Evolutionary conservation across 2,888 invertebrate species (phyloP), one percentile per base, ranked within the genome.

Genomic region (Cosmorhoe ocellata): DNA sequence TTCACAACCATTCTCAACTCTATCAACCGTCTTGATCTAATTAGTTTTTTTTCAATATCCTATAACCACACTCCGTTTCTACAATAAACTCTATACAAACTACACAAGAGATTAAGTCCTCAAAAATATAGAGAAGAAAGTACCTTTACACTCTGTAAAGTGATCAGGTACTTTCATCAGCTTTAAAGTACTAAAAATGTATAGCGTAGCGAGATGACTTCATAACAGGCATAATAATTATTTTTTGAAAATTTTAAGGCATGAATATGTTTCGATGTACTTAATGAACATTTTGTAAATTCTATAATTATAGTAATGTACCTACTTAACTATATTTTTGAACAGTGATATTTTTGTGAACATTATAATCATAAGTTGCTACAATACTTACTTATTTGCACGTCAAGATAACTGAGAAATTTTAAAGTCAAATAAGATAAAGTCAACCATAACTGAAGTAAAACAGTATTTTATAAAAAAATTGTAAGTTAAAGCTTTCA

Each of bases 1-100:
- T 71, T 73, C 84, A 84, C 83, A 84, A 84, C 84, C 84, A 73
- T 82, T 74, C 79, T 74, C 76, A 66, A 71, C 63, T 66, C 69
- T 75, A 74, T 68, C 68, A 69, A 73, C 64, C 69, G 39, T 52
- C 52, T 58, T 54, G 57, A 57, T 53, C 52, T 58, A 51, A 55
- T 34, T 38, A 48, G 41, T 45, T 51, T 48, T n/a, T n/a, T 52
- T 47, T 27, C 36, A 43, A 47, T 56, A 59, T 56, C 51, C 56
- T 59, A 59, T 36, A 50, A 54, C 42, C 58, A 55, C 61, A 66
- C 60, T 50, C 56, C 24, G 27, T 52, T 58, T 55, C 49, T 56
- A 54, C 51, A 53, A 55, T 51, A 59, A 59, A 50, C 50, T 61
- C 53, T 64, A 63, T 61, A 54, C 59, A 65, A 56, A 58, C 60